Percentiles rank a stretch among this genome's conserved stretches.
Conservation (phyloP, 2,797 vertebrate genomes). For the Halcyon badia region DNA sequence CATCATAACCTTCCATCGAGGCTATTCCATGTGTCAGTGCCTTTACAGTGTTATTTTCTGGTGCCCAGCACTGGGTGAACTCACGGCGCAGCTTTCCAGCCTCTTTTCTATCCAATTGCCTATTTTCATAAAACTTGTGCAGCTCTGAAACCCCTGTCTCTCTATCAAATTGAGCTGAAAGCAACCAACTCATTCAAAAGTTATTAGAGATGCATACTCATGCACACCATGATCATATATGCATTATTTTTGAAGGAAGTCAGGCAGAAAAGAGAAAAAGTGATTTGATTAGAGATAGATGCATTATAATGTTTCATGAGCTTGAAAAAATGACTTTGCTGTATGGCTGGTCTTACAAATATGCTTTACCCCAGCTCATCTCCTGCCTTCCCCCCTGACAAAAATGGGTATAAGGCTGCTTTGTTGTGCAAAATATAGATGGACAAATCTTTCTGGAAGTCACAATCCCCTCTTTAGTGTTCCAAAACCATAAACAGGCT, state of each 20-base stretch:
- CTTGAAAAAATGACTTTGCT: slow-evolving; percentile 21
- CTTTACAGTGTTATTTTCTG: background rate
- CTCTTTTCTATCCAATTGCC: background rate
- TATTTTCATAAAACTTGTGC: background rate
- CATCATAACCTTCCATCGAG: background rate
- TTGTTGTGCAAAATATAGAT: background rate
- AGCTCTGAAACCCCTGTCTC: background rate
- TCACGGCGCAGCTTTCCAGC: background rate
- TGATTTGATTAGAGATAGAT: slow-evolving; percentile 39
- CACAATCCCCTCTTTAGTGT: background rate
- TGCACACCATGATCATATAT: slow-evolving; percentile 13
- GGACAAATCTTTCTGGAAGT: background rate
- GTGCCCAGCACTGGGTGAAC: background rate
- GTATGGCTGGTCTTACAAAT: background rate
- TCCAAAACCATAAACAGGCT: background rate
- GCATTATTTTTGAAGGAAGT: background rate
- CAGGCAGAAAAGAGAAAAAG: slow-evolving; percentile 38
- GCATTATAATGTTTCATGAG: background rate
- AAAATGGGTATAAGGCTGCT: background rate
- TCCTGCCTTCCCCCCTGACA: background rate
- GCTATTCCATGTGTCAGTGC: background rate
- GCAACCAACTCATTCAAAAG: slow-evolving; percentile 1
- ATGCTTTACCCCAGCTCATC: background rate
- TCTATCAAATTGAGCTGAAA: slow-evolving; percentile 19
- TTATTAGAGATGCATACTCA: slow-evolving; percentile 47